Evolutionary conservation across 1,140 invertebrate genomes (phyloP).

Genomic region (Saccostrea glomerata): DNA sequence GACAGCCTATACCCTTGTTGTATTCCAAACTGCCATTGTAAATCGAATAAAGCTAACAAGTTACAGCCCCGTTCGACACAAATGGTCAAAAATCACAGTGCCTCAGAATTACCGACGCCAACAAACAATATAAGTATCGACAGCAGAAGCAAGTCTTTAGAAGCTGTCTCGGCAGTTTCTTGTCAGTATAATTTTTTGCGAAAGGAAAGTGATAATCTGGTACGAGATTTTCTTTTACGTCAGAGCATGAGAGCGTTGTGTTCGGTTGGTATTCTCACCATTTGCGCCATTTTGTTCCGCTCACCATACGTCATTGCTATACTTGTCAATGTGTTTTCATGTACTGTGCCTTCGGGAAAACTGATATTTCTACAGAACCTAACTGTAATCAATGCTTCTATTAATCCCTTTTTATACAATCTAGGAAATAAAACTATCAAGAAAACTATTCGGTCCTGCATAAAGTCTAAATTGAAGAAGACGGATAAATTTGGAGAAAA

Average conservation of each 20-base stretch:
- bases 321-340: slow-evolving; percentile 59
- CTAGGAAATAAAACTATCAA: slow-evolving; percentile 71
- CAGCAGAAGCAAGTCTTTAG: slow-evolving; percentile 49
- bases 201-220: slow-evolving; percentile 68
- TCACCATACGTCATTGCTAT: slow-evolving; percentile 65
- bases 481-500: slow-evolving; percentile 61
- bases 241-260: slow-evolving; percentile 72
- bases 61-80: background rate
- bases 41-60: background rate
- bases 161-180: slow-evolving; percentile 45
- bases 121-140: background rate
- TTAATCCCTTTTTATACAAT: slow-evolving; percentile 75
- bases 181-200: slow-evolving; percentile 48
- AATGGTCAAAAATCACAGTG: slow-evolving; percentile 3
- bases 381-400: slow-evolving; percentile 64
- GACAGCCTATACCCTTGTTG: slow-evolving; percentile 5
- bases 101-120: background rate
- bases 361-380: slow-evolving; percentile 65
- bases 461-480: slow-evolving; percentile 49
- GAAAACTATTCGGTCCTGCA: slow-evolving; percentile 64
- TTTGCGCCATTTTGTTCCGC: slow-evolving; percentile 69
- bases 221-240: slow-evolving; percentile 66
- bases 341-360: slow-evolving; percentile 58
- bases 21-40: slow-evolving; percentile 15
- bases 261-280: slow-evolving; percentile 68